Evolutionary conservation across 2,888 invertebrate species (phyloP).

Genomic region (Spicauda simplicius): DNA sequence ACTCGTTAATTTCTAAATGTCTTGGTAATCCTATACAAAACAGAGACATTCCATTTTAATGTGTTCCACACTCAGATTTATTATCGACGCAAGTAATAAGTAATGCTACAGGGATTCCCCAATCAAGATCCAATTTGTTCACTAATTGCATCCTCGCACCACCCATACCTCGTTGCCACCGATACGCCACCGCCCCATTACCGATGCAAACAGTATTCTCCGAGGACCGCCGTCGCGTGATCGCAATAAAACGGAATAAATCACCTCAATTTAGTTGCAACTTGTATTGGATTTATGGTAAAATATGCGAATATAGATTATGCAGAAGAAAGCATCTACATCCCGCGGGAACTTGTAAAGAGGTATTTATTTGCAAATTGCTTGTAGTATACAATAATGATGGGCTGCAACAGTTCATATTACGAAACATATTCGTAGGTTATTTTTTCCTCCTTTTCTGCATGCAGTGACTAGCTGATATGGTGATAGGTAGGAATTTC

Average conservation of each 20-base stretch:
- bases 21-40: too few relatives aligned
- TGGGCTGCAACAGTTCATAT: too few relatives aligned
- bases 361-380: neutral
- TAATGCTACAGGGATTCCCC: neutral
- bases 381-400: too few relatives aligned
- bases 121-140: neutral
- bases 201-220: neutral
- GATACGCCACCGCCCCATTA: neutral
- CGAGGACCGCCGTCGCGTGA: neutral
- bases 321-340: too few relatives aligned
- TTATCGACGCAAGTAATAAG: neutral
- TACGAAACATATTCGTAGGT: too few relatives aligned
- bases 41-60: too few relatives aligned
- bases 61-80: too few relatives aligned
- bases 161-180: neutral
- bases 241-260: neutral
- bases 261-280: neutral
- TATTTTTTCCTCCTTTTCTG: too few relatives aligned
- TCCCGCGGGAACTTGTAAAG: neutral
- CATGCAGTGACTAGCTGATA: too few relatives aligned
- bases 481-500: too few relatives aligned
- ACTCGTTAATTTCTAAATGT: too few relatives aligned
- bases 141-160: neutral
- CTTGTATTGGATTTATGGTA: neutral
- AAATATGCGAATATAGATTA: too few relatives aligned